Evolutionary conservation across 2,797 vertebrate species (phyloP).

Genomic region (Melanogrammus aeglefinus): DNA sequence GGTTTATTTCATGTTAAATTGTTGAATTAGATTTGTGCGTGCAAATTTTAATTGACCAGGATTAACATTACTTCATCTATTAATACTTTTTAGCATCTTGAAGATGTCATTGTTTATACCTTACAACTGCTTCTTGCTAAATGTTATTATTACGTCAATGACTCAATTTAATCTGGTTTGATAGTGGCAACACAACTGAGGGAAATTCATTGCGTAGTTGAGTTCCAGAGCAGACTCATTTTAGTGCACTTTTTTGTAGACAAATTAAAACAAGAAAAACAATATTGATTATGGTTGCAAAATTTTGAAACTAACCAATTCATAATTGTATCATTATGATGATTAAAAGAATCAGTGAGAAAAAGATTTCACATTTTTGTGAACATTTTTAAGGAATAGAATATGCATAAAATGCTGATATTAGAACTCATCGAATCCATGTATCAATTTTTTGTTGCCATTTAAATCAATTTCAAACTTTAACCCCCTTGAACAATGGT

Average conservation of each 20-base stretch:
- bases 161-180: conserved; percentile 1
- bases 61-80: neutral
- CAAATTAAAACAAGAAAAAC: neutral
- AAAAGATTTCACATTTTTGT: neutral
- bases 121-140: neutral
- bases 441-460: neutral
- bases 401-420: neutral
- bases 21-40: neutral
- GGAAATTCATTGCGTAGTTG: neutral
- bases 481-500: neutral
- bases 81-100: neutral
- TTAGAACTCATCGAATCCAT: neutral
- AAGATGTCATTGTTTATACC: conserved; percentile 2
- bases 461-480: neutral
- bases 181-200: conserved; percentile 4
- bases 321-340: neutral
- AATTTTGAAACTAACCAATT: neutral
- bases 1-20: neutral
- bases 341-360: no score
- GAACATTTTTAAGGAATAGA: neutral
- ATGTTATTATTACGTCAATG: neutral
- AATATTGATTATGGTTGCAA: no score
- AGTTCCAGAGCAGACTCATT: neutral
- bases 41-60: neutral
- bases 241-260: neutral